Evolutionary conservation across 2,888 invertebrate species (phyloP).

Genomic region (Amiota communis): DNA sequence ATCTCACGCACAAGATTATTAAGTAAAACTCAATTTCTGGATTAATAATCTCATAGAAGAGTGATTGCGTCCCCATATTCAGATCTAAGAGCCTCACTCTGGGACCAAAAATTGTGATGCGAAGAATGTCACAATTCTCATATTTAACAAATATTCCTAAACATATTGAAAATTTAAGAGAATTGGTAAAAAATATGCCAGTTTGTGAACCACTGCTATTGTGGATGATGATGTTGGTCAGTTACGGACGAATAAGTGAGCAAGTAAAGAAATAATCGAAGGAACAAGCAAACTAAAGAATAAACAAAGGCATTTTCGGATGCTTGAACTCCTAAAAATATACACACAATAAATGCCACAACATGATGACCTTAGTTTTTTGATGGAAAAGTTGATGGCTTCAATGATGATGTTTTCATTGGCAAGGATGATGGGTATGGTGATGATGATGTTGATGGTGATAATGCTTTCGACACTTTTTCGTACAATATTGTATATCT

Average conservation of each 20-base stretch:
- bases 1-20: too few species aligned
- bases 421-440: background rate
- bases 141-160: background rate
- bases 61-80: too few species aligned
- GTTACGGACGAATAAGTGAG: background rate
- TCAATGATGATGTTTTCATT: background rate
- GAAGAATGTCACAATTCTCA: background rate
- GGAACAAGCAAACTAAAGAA: background rate
- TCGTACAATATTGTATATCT: background rate
- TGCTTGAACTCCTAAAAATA: background rate
- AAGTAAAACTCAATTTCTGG: too few species aligned
- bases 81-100: too few species aligned
- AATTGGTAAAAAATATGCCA: too few species aligned
- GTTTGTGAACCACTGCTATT: background rate
- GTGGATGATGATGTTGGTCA: background rate
- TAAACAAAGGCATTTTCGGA: background rate
- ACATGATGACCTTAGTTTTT: conserved; percentile 21
- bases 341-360: conserved; percentile 19
- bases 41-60: too few species aligned
- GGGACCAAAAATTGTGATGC: too few species aligned
- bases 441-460: background rate
- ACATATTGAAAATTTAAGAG: background rate
- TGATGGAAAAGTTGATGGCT: background rate
- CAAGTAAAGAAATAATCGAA: background rate
- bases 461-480: conserved; percentile 2